Base-by-base conservation (phyloP, 2,113 vertebrate species). In the Thinocorus orbignyianus region DNA sequence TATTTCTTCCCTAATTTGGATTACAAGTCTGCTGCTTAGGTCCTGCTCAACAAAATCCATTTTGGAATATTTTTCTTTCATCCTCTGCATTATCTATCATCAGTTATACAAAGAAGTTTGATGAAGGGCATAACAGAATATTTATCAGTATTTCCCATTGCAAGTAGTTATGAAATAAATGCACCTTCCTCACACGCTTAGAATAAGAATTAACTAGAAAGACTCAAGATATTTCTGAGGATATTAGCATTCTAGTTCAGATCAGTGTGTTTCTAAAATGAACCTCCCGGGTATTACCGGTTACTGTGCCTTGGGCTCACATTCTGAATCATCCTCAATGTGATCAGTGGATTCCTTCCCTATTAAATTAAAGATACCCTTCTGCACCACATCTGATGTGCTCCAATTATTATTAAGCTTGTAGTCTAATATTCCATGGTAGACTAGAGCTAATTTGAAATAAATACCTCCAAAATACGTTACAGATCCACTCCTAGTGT, bases 401-500 rank as follows among this genome's bases (percentile, higher is more conserved):
- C 3, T 78, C 18, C 15, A 74, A 3, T 35, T 84, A 81, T 77
- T 57, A 89, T n/a, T 39, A 64, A 70, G 1, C 3, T 41, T 86
- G 58, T 6, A 35, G 10, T 57, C 33, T 52, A 26, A 3, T 49
- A 33, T 17, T 62, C 65, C 46, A 48, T 11, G 17, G 18, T 81
- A 83, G 55, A 24, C 37, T 66, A 86, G 8, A 37, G 13, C 4
- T 71, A 24, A 51, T 55, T 26, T 68, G 57, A 83, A 92, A 86
- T 39, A 79, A 46, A 62, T 60, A 51, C 4, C 6, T 3, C 3
- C 0, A 0, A 90, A 88, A 86, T 31, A 41, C 26, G n/a, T 14
- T 61, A 33, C 26, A 65, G 39, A 65, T 26, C 49, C 35, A 35
- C 44, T 65, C 26, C 7, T 52, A 17, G 6, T 69, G 16, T 28